Conservation (phyloP, 2,113 vertebrate species). For the Uria aalge region DNA sequence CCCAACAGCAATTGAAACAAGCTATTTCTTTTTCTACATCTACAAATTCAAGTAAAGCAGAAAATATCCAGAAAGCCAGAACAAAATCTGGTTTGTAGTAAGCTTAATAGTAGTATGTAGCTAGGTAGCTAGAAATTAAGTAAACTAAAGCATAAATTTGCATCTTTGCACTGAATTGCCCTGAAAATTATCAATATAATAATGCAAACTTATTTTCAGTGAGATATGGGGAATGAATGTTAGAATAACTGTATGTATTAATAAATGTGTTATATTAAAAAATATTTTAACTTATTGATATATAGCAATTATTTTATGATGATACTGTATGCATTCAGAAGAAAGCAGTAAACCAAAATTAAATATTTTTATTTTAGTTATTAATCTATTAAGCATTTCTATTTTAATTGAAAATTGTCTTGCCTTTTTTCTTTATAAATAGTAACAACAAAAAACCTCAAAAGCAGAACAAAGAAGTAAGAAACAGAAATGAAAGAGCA, state of each 20-base stretch:
- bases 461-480: background rate
- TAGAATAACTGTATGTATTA: background rate
- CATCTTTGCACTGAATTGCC: background rate
- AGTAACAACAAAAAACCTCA: background rate
- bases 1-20: background rate
- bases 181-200: background rate
- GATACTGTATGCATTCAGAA: background rate
- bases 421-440: background rate
- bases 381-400: slow-evolving; percentile 23
- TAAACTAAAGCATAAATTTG: background rate
- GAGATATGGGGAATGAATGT: background rate
- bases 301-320: slow-evolving; percentile 24
- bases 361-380: slow-evolving; percentile 8
- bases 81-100: background rate
- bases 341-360: slow-evolving; percentile 12
- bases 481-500: background rate
- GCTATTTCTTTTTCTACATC: background rate
- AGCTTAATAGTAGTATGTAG: background rate
- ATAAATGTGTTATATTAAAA: background rate
- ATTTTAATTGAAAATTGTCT: slow-evolving; percentile 32
- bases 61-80: background rate
- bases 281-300: background rate
- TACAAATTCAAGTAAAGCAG: background rate
- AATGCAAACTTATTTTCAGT: background rate
- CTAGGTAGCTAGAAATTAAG: background rate